Percentiles rank a stretch among this genome's conserved stretches.
Conservation (phyloP, 2,797 vertebrate species). For the Borostomias antarcticus region DNA sequence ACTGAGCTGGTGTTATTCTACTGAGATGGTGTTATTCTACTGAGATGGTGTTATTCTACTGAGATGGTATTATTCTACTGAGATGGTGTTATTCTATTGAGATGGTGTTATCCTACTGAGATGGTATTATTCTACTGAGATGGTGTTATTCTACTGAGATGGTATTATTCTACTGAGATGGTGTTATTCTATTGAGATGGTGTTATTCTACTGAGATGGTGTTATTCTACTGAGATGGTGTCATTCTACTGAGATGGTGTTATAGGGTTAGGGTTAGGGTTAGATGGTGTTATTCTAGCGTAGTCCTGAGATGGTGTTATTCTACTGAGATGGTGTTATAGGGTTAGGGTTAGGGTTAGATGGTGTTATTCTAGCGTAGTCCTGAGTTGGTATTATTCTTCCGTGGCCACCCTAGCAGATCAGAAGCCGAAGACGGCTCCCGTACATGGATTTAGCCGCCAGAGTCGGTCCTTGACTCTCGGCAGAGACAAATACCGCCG, state of each 20-base stretch:
- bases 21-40: neutral
- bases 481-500: slow-evolving; percentile 35
- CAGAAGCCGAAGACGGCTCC: slow-evolving; percentile 43
- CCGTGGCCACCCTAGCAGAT: slow-evolving; percentile 36
- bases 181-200: too few relatives aligned
- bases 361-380: slow-evolving; percentile 40
- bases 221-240: slow-evolving; percentile 13
- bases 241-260: slow-evolving; percentile 26
- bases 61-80: neutral
- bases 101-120: slow-evolving; percentile 32
- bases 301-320: slow-evolving; percentile 24
- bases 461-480: slow-evolving; percentile 44
- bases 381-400: slow-evolving; percentile 15
- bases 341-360: too few relatives aligned
- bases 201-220: slow-evolving; percentile 29
- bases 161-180: too few relatives aligned
- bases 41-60: slow-evolving; percentile 31
- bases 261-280: too few relatives aligned
- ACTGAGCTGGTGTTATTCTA: slow-evolving; percentile 35
- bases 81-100: too few relatives aligned
- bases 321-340: slow-evolving; percentile 8
- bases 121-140: neutral
- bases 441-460: slow-evolving; percentile 9
- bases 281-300: too few relatives aligned
- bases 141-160: slow-evolving; percentile 33